Percentiles rank a stretch among this genome's conserved stretches.
phyloP scores from a whole-genome alignment of 37 sponge, comb jelly and placozoan genomes.

The Agelas oroides region DNA sequence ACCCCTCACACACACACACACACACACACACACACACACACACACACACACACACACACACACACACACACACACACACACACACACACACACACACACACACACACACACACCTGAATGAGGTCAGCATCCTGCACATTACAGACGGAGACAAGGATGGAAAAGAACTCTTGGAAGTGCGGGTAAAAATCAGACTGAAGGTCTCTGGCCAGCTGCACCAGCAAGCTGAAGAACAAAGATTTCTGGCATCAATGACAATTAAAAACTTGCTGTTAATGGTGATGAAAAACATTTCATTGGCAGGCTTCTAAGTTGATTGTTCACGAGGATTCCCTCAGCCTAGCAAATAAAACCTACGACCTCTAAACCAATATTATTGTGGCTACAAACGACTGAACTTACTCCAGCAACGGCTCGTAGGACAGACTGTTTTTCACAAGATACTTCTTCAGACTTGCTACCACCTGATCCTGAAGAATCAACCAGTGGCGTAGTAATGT shows the following conservation, averaged over 20 bases:
- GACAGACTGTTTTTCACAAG: conserved; percentile 50
- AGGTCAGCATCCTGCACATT: conserved; percentile 52
- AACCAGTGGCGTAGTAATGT: too few species aligned
- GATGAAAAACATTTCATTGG: background rate
- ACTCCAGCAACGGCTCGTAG: conserved; percentile 77
- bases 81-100: too few species aligned
- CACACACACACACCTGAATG: conserved; percentile 70
- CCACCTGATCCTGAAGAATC: conserved; percentile 52
- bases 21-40: background rate
- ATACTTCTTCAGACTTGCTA: conserved; percentile 41
- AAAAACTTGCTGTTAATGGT: background rate
- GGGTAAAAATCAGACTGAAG: conserved; percentile 90
- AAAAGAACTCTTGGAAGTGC: conserved; percentile 76
- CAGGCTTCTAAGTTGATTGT: background rate
- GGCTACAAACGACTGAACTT: too few species aligned
- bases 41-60: background rate
- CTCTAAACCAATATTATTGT: too few species aligned
- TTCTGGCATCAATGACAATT: background rate
- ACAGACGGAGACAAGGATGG: conserved; percentile 62
- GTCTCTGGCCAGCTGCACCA: conserved; percentile 90
- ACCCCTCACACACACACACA: too few species aligned
- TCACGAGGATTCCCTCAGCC: too few species aligned
- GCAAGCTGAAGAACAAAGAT: conserved; percentile 43
- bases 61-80: too few species aligned
- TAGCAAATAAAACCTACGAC: too few species aligned